Evolutionary conservation across 1,140 invertebrate species (phyloP).

Genomic region (Panagrolaimus sp.): DNA sequence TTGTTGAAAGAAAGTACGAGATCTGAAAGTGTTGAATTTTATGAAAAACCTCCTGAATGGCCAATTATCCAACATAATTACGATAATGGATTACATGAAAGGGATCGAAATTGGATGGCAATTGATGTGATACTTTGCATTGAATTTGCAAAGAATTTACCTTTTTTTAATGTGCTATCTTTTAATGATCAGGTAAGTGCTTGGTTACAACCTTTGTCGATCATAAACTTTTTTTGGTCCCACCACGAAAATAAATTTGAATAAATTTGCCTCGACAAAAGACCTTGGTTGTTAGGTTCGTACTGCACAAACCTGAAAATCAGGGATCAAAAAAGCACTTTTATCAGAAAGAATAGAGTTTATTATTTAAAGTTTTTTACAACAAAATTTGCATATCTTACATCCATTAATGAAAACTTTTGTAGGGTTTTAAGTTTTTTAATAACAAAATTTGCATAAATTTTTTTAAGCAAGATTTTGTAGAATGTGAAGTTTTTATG

Average conservation of each 20-base stretch:
- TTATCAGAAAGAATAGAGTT: too few species aligned
- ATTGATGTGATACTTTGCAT: conserved; percentile 1
- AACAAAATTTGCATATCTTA: too few species aligned
- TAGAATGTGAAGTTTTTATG: too few species aligned
- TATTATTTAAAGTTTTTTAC: too few species aligned
- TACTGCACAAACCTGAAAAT: not conserved
- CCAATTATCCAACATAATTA: not conserved
- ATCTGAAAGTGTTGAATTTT: not conserved
- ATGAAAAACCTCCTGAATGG: not conserved
- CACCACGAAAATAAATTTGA: not conserved
- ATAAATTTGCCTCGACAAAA: not conserved
- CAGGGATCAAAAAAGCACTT: too few species aligned
- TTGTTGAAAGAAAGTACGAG: not conserved
- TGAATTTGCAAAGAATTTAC: not conserved
- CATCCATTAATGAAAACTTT: too few species aligned
- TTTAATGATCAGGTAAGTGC: not conserved
- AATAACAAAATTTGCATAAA: too few species aligned
- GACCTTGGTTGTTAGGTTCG: too few species aligned
- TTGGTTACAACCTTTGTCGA: too few species aligned
- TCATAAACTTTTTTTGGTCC: not conserved
- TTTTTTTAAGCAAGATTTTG: too few species aligned
- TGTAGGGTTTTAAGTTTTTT: too few species aligned
- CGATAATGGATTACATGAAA: not conserved
- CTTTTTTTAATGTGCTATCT: not conserved
- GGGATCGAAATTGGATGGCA: not conserved